These are phyloP conservation scores for Nematopogon swammerdamellus DNA, from an alignment of 2,888 invertebrate genomes.

Conservation along the genomic window DNA sequence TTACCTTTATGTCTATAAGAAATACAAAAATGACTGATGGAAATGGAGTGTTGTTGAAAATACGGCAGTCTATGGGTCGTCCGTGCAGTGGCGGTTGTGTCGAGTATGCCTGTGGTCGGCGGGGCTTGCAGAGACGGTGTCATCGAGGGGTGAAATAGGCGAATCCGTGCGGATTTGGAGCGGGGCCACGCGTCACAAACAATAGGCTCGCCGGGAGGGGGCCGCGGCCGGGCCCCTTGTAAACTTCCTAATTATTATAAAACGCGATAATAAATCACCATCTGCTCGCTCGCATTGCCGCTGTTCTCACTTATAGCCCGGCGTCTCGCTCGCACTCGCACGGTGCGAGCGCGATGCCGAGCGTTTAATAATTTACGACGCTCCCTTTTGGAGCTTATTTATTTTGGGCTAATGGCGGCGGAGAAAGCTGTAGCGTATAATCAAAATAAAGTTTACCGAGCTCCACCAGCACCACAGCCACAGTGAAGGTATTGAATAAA, in stretches of 20 bases:
- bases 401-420: conserved; percentile 38
- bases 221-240: conserved; percentile 19
- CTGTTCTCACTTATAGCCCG: conserved; percentile 41
- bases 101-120: no score
- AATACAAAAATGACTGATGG: no score
- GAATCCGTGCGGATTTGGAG: conserved; percentile 22
- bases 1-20: no score
- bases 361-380: not conserved
- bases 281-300: conserved; percentile 45
- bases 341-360: conserved; percentile 7
- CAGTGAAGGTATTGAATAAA: not conserved
- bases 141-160: no score
- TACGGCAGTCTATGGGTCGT: no score
- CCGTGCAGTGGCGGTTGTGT: no score
- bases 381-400: conserved; percentile 29
- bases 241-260: conserved; percentile 40
- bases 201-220: conserved; percentile 27
- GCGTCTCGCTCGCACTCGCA: conserved; percentile 12
- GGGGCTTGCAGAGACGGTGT: no score
- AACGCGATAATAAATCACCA: conserved; percentile 51
- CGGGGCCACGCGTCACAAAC: conserved; percentile 18
- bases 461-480: no score
- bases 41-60: no score
- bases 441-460: conserved; percentile 34
- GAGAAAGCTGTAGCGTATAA: conserved; percentile 29